These are phyloP conservation scores for Scaptomyza montana DNA, from an alignment of 1,140 invertebrate genomes.

Conservation along the genomic window DNA sequence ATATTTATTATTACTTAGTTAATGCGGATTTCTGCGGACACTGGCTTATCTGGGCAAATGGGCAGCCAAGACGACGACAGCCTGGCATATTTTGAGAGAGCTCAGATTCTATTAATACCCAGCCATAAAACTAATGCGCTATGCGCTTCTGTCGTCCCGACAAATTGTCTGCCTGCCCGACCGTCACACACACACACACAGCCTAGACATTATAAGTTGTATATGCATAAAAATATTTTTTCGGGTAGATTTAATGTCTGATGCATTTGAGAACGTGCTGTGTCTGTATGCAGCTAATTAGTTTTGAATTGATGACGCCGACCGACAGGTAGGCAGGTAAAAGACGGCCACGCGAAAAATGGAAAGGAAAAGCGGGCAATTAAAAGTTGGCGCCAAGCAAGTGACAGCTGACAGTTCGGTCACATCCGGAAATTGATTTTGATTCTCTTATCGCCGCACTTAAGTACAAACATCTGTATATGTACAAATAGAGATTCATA, in stretches of 20 bases:
- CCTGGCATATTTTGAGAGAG: constrained; percentile 20
- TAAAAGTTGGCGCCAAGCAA: constrained; percentile 6
- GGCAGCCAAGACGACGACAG: constrained; percentile 34
- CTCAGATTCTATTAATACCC: constrained; percentile 53
- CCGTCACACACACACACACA: background rate
- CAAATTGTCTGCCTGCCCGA: constrained; percentile 52
- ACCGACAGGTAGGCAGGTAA: constrained; percentile 53
- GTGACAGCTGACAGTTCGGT: constrained; percentile 23
- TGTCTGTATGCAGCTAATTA: constrained; percentile 62
- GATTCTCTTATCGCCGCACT: constrained; percentile 39
- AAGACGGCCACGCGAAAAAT: constrained; percentile 9
- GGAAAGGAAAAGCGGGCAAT: constrained; percentile 15
- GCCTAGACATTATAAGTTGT: background rate
- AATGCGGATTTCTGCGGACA: constrained; percentile 22
- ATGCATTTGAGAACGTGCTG: background rate
- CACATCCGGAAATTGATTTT: constrained; percentile 33
- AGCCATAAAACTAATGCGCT: constrained; percentile 66
- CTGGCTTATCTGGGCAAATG: constrained; percentile 56
- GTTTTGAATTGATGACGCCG: constrained; percentile 57
- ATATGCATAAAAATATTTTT: constrained; percentile 12
- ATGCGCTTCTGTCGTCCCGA: constrained; percentile 59
- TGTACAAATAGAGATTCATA: background rate
- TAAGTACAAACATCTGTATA: constrained; percentile 2
- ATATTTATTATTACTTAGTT: constrained; percentile 69
- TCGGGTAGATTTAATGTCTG: constrained; percentile 37